Percentiles rank a stretch among this genome's conserved stretches.
Conservation (phyloP, 2,888 invertebrate species). For the Papilio protenor region DNA sequence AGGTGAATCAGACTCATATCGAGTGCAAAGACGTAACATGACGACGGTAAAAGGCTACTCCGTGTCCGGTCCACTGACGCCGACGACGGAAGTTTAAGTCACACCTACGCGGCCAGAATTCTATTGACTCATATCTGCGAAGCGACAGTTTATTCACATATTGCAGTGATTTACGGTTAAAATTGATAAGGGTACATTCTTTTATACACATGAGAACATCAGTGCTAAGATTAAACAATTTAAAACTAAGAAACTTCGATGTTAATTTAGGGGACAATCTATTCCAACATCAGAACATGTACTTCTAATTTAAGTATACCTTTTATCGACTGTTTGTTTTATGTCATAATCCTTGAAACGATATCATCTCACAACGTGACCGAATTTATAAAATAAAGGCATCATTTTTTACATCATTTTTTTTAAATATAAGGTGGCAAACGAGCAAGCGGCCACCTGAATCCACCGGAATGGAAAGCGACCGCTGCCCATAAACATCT, state of each 20-base stretch:
- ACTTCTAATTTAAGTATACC: background rate
- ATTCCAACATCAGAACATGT: background rate
- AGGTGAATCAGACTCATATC: slow-evolving; percentile 61
- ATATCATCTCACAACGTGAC: slow-evolving; percentile 14
- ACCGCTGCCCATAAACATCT: no score
- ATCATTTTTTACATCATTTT: background rate
- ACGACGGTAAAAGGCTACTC: slow-evolving; percentile 63
- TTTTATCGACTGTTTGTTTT: background rate
- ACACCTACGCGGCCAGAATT: slow-evolving; percentile 65
- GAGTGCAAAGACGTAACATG: slow-evolving; percentile 63
- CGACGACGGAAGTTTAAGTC: slow-evolving; percentile 72
- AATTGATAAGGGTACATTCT: background rate
- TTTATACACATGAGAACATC: background rate
- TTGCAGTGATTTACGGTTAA: background rate
- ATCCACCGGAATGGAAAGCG: no score
- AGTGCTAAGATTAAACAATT: no score
- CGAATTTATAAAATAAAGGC: background rate
- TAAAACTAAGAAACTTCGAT: background rate
- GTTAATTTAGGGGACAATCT: background rate
- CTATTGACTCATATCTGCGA: slow-evolving; percentile 54
- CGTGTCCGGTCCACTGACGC: slow-evolving; percentile 68
- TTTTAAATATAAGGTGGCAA: no score
- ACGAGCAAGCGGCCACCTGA: no score
- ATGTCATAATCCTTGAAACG: background rate
- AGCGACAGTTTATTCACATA: slow-evolving; percentile 8